Percentiles rank a stretch among this genome's conserved stretches.
phyloP scores from a whole-genome alignment of 2,888 invertebrate species.

The Selenia dentaria region DNA sequence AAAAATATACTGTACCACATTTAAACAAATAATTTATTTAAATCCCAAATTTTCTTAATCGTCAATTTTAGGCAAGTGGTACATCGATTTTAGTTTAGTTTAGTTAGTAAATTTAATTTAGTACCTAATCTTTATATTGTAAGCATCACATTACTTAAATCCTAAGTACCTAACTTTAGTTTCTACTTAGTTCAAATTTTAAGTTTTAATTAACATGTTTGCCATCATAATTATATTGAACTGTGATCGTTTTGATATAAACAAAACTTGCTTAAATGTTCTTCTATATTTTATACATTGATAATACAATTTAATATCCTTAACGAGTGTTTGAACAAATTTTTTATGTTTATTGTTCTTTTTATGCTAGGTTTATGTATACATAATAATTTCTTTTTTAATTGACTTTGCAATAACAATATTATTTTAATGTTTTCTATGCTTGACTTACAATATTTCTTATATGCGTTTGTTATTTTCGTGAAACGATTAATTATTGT shows the following conservation, averaged over 20 bases:
- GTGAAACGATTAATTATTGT: slow-evolving; percentile 68
- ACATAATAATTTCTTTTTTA: slow-evolving; percentile 16
- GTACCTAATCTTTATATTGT: slow-evolving; percentile 17
- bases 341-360: slow-evolving; percentile 31
- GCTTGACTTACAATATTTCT: slow-evolving; percentile 35
- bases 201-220: slow-evolving; percentile 53
- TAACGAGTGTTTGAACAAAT: slow-evolving; percentile 17
- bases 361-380: slow-evolving; percentile 19
- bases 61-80: slow-evolving; percentile 2
- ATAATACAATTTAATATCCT: background rate
- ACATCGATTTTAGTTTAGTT: slow-evolving; percentile 25
- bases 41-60: slow-evolving; percentile 7
- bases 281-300: slow-evolving; percentile 4
- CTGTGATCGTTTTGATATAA: slow-evolving; percentile 80
- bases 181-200: slow-evolving; percentile 53
- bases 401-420: slow-evolving; percentile 22
- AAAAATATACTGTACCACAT: slow-evolving; percentile 3
- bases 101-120: slow-evolving; percentile 14
- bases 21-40: background rate
- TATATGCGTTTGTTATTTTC: slow-evolving; percentile 61
- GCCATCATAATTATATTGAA: slow-evolving; percentile 80
- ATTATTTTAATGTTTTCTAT: slow-evolving; percentile 22
- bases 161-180: slow-evolving; percentile 58
- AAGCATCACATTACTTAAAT: slow-evolving; percentile 62
- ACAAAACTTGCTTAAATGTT: slow-evolving; percentile 48